These are phyloP conservation scores for Leptinotarsa juncta DNA, from an alignment of 2,888 invertebrate genomes.

Conservation along the genomic window DNA sequence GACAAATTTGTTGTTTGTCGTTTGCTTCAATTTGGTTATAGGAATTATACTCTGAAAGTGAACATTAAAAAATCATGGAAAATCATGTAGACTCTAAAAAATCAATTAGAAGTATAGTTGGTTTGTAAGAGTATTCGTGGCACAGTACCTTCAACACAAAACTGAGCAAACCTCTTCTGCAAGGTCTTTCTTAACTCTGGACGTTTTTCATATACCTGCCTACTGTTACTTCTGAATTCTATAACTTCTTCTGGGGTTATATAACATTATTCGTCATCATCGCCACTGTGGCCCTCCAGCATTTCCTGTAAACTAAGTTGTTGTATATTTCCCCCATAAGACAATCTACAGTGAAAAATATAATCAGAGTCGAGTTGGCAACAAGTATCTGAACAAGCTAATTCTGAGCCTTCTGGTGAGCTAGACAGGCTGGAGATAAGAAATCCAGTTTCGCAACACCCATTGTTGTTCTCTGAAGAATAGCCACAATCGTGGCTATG, in stretches of 20 bases:
- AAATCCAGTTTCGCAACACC: conserved; percentile 75
- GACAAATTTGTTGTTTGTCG: too few relatives aligned
- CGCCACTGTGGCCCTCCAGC: conserved; percentile 82
- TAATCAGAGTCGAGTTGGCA: conserved; percentile 78
- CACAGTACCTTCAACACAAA: conserved; percentile 74
- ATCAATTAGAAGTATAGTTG: conserved; percentile 63
- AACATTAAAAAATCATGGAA: conserved; percentile 47
- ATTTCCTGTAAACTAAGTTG: conserved; percentile 80
- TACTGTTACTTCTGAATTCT: conserved; percentile 85
- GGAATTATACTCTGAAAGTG: conserved; percentile 29
- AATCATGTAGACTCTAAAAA: conserved; percentile 43
- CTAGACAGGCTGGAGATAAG: conserved; percentile 79
- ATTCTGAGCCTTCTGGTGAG: conserved; percentile 90
- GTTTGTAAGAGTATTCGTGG: conserved; percentile 63
- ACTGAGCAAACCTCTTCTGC: conserved; percentile 83
- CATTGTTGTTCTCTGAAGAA: conserved; percentile 85
- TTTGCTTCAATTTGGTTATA: too few relatives aligned
- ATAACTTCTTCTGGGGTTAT: conserved; percentile 91
- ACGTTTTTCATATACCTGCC: conserved; percentile 83
- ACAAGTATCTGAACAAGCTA: conserved; percentile 89
- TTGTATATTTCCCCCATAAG: conserved; percentile 68
- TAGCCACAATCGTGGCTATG: conserved; percentile 83
- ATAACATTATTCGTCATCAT: conserved; percentile 79
- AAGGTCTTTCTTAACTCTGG: conserved; percentile 85
- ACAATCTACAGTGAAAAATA: conserved; percentile 56